These are phyloP conservation scores for Sinocyclocheilus anshuiensis DNA, from an alignment of 2,113 vertebrate species.

Conservation along the genomic window DNA sequence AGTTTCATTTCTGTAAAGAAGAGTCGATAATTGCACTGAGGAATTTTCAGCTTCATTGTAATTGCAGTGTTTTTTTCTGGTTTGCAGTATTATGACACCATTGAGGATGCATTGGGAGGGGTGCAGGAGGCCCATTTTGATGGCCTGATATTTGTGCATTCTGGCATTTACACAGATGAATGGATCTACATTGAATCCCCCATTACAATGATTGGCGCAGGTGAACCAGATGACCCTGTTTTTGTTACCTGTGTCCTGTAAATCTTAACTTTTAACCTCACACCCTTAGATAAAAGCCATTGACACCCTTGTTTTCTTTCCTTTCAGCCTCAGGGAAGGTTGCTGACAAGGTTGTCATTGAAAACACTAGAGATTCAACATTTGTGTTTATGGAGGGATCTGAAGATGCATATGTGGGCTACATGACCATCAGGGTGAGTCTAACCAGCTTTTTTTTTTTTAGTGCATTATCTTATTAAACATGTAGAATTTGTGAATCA, in stretches of 20 bases:
- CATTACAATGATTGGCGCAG: slow-evolving; percentile 98
- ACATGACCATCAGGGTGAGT: slow-evolving; percentile 98
- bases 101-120: slow-evolving; percentile 96
- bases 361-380: slow-evolving; percentile 99
- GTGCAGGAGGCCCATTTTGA: slow-evolving; percentile 99
- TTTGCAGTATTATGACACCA: slow-evolving; percentile 96
- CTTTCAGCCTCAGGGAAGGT: slow-evolving; percentile 94
- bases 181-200: slow-evolving; percentile 99
- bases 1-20: not conserved
- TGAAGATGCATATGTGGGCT: slow-evolving; percentile 97
- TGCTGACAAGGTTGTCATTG: slow-evolving; percentile 98
- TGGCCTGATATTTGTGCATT: slow-evolving; percentile 98
- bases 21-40: not conserved
- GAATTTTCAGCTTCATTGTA: not conserved
- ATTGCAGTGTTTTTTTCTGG: not conserved
- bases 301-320: not conserved
- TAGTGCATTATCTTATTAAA: not conserved
- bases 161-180: slow-evolving; percentile 98
- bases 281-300: not conserved
- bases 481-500: not conserved
- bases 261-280: not conserved
- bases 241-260: not conserved
- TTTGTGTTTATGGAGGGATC: slow-evolving; percentile 99
- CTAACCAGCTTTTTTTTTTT: not conserved
- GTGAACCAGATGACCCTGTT: slow-evolving; percentile 67